A percentile compares a stretch with the other conserved stretches of the same genome.
These are phyloP conservation scores for Limnothrissa miodon DNA, from an alignment of 2,113 vertebrate species.

Conservation along the genomic window DNA sequence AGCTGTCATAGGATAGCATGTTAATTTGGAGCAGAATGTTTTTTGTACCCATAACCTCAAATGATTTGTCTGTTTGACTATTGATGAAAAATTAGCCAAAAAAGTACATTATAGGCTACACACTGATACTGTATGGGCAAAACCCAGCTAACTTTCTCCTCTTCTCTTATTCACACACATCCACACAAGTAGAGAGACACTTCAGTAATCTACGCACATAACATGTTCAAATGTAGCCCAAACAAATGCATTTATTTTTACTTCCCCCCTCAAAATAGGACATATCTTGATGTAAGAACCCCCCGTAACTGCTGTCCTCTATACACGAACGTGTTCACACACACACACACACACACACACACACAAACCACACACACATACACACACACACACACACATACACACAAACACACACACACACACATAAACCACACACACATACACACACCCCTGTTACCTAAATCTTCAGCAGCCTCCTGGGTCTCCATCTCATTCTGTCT, in stretches of 20 bases:
- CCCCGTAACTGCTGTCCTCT: neutral
- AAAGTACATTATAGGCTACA: neutral
- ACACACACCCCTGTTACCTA: constrained; percentile 22
- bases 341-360: constrained; percentile 35
- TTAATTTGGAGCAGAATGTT: too few relatives aligned
- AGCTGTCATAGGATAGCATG: too few relatives aligned
- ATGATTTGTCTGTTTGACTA: too few relatives aligned
- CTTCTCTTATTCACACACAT: neutral
- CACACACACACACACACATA: constrained; percentile 29
- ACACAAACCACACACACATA: constrained; percentile 5
- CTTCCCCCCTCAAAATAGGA: constrained; percentile 3
- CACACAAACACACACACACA: constrained; percentile 28
- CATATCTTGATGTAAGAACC: neutral
- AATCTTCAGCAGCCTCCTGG: constrained; percentile 26
- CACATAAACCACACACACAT: constrained; percentile 25
- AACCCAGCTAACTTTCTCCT: neutral
- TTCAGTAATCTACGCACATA: constrained; percentile 38
- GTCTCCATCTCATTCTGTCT: constrained; percentile 12
- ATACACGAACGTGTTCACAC: neutral
- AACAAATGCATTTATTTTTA: constrained; percentile 7
- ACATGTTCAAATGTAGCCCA: constrained; percentile 16
- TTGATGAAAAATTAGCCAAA: neutral
- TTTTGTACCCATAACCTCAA: too few relatives aligned
- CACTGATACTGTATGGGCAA: neutral
- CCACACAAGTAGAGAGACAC: constrained; percentile 56